Evolutionary conservation across 2,797 vertebrate species (phyloP).

Genomic region (Labeo calbasu): DNA sequence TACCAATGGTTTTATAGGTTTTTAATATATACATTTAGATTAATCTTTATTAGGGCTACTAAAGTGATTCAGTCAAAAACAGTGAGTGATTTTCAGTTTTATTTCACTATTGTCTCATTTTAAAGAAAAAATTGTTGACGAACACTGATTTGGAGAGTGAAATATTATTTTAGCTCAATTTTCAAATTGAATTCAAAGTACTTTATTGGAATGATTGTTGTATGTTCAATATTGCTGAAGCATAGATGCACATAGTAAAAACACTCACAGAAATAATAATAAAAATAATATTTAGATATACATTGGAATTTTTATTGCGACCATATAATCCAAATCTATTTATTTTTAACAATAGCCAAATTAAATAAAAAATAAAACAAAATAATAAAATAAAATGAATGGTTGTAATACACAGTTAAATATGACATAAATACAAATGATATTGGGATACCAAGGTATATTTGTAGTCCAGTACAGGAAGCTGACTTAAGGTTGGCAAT

Average conservation of each 20-base stretch:
- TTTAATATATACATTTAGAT: too few relatives aligned
- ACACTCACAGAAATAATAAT: background rate
- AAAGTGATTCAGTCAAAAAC: too few relatives aligned
- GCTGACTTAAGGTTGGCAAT: slow-evolving; percentile 6
- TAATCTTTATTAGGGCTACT: too few relatives aligned
- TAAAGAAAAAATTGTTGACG: too few relatives aligned
- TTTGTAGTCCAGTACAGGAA: background rate
- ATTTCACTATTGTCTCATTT: too few relatives aligned
- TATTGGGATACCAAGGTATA: background rate
- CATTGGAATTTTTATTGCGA: background rate
- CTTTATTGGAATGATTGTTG: background rate
- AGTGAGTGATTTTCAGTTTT: too few relatives aligned
- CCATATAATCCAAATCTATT: background rate
- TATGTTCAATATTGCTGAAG: background rate
- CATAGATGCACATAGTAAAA: background rate
- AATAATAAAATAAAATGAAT: background rate
- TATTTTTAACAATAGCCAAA: background rate
- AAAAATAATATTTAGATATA: background rate
- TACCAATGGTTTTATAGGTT: too few relatives aligned
- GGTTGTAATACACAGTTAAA: slow-evolving; percentile 54
- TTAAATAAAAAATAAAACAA: background rate
- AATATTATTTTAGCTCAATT: background rate
- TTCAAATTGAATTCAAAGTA: background rate
- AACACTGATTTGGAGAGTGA: background rate
- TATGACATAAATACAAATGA: slow-evolving; percentile 47